phyloP scores from a whole-genome alignment of 2,797 vertebrate species.

The Pyrocephalus nanus region DNA sequence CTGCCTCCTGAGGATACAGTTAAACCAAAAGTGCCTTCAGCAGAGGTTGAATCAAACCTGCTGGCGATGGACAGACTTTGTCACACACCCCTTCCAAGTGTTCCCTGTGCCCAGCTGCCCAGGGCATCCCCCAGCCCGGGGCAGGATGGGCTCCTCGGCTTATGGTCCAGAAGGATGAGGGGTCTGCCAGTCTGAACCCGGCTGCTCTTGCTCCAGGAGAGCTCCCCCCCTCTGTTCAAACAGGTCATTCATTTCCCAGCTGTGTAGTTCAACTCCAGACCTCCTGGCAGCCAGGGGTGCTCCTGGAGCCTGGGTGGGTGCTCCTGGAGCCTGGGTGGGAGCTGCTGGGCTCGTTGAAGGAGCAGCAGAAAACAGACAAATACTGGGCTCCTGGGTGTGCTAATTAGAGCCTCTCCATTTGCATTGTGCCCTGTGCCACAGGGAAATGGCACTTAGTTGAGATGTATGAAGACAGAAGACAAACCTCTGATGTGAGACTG shows the following conservation, averaged over 20 bases:
- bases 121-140: background rate
- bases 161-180: background rate
- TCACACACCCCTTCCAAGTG: background rate
- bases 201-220: background rate
- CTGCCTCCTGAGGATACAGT: background rate
- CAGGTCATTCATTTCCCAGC: background rate
- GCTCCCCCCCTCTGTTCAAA: background rate
- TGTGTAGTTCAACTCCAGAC: background rate
- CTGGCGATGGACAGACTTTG: rapidly evolving
- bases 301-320: background rate
- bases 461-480: background rate
- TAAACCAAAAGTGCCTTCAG: background rate
- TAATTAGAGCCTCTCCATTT: background rate
- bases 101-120: background rate
- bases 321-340: background rate
- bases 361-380: background rate
- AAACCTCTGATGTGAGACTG: background rate
- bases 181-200: background rate
- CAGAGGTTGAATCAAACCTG: background rate
- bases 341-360: background rate
- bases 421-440: background rate
- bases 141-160: rapidly evolving
- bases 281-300: background rate
- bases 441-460: background rate
- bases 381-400: background rate